These are phyloP conservation scores for Cercopithecus neglectus DNA, from an alignment of 2,797 vertebrate species.

Conservation along the genomic window DNA sequence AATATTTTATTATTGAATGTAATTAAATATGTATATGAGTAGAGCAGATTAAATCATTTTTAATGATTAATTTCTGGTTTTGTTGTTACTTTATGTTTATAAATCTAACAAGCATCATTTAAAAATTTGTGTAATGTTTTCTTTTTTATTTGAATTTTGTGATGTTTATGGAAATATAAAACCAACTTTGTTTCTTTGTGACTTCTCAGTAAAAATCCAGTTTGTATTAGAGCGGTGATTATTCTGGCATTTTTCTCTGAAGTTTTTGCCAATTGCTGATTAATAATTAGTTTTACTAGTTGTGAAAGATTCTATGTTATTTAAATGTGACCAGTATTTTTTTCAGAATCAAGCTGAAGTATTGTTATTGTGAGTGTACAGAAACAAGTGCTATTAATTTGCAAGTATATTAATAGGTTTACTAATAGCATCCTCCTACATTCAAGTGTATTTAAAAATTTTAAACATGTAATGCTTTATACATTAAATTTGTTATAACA, in stretches of 20 bases:
- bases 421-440: too few relatives aligned
- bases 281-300: not conserved
- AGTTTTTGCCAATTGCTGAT: not conserved
- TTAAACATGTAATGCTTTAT: not conserved
- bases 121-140: not conserved
- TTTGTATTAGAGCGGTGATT: not conserved
- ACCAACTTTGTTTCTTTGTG: not conserved
- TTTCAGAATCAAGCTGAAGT: not conserved
- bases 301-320: not conserved
- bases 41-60: not conserved
- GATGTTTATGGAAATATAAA: slow-evolving; percentile 26
- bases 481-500: not conserved
- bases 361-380: not conserved
- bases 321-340: not conserved
- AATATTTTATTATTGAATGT: not conserved
- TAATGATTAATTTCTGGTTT: slow-evolving; percentile 13
- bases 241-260: not conserved
- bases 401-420: not conserved
- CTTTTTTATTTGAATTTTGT: not conserved
- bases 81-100: slow-evolving; percentile 9
- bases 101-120: not conserved
- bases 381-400: not conserved
- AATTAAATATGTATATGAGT: not conserved
- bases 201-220: not conserved
- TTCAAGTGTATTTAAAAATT: not conserved